phyloP scores from a whole-genome alignment of 2,888 invertebrate species.

The Nemotelus nigrinus region DNA sequence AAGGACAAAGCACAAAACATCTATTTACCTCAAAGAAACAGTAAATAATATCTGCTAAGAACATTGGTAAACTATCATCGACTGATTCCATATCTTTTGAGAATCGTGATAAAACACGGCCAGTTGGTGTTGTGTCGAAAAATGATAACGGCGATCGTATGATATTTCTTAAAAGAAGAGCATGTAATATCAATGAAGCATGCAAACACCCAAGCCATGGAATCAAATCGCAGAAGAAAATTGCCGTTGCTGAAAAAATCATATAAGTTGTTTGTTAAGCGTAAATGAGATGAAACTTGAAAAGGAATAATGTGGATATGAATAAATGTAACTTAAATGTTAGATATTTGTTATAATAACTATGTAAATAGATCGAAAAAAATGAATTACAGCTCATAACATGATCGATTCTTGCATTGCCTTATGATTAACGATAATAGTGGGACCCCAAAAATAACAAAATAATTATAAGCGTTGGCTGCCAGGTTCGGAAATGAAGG shows the following conservation, averaged over 20 bases:
- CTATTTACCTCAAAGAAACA: constrained; percentile 69
- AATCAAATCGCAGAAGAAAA: constrained; percentile 74
- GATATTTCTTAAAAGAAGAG: constrained; percentile 65
- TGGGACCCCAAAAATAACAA: no score
- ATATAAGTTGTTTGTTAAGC: no score
- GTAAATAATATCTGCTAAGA: constrained; percentile 69
- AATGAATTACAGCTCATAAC: no score
- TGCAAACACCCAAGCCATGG: constrained; percentile 70
- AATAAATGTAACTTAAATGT: no score
- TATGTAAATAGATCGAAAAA: no score
- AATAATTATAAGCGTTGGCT: no score
- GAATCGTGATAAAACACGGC: constrained; percentile 70
- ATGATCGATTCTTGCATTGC: no score
- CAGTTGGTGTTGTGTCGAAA: constrained; percentile 73
- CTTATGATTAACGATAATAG: no score
- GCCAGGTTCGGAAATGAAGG: no score
- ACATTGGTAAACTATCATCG: constrained; percentile 64
- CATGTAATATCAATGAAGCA: constrained; percentile 62
- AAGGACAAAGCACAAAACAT: not conserved
- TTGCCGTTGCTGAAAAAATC: constrained; percentile 72
- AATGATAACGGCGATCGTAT: constrained; percentile 68
- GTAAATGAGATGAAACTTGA: no score
- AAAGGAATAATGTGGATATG: no score
- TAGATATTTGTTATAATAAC: no score
- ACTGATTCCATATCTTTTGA: constrained; percentile 66